Evolutionary conservation across 2,888 invertebrate genomes (phyloP).

Genomic region (Tetragnatha montana): DNA sequence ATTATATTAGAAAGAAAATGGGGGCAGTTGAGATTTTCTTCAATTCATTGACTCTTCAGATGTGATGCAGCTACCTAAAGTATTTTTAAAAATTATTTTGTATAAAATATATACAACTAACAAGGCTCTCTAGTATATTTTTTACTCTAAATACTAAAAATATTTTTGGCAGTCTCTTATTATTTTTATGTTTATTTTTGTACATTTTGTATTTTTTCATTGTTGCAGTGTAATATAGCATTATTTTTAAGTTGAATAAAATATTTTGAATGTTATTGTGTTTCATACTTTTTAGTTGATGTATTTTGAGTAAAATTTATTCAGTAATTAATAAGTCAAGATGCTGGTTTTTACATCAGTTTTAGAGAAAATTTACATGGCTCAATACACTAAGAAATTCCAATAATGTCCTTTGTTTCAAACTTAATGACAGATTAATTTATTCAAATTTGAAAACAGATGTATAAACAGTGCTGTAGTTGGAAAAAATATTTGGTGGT

Average conservation of each 20-base stretch:
- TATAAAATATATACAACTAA: neutral
- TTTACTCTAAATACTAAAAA: neutral
- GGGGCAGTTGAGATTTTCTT: too few relatives aligned
- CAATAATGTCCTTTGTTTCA: too few relatives aligned
- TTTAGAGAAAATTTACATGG: too few relatives aligned
- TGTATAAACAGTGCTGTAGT: too few relatives aligned
- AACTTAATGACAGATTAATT: too few relatives aligned
- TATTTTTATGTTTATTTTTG: constrained; percentile 47
- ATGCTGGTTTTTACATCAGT: too few relatives aligned
- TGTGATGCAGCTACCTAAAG: neutral
- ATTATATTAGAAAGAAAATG: too few relatives aligned
- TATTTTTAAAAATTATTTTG: neutral
- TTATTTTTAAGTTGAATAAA: constrained; percentile 45
- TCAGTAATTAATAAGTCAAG: too few relatives aligned
- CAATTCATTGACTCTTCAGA: neutral
- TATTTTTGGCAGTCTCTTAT: neutral
- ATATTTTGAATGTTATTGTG: constrained; percentile 33
- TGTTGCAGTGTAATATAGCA: constrained; percentile 59
- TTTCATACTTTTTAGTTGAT: neutral
- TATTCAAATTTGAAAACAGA: too few relatives aligned
- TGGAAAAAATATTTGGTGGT: too few relatives aligned
- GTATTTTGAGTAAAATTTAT: too few relatives aligned
- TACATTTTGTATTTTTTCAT: constrained; percentile 45
- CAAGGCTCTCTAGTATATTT: neutral
- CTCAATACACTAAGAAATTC: too few relatives aligned